A percentile compares a stretch with the other conserved stretches of the same genome.
Evolutionary conservation across 2,113 vertebrate species (phyloP).

Genomic region (Gasterosteus nipponicus): DNA sequence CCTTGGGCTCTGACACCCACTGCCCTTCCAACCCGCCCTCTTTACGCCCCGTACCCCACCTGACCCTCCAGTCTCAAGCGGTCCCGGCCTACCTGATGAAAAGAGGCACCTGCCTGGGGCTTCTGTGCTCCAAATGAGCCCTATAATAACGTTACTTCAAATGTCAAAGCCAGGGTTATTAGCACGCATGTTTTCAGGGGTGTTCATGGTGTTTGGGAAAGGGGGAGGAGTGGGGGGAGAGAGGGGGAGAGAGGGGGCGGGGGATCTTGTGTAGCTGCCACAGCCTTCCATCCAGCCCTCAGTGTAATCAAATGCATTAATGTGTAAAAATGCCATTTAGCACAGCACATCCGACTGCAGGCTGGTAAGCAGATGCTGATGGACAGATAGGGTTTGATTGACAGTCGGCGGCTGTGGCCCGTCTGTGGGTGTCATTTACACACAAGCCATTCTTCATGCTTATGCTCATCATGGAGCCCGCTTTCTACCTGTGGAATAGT

Average conservation of each 20-base stretch:
- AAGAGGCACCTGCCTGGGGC: slow-evolving; percentile 61
- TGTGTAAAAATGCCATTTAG: slow-evolving; percentile 83
- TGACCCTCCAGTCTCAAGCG: slow-evolving; percentile 62
- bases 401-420: slow-evolving; percentile 67
- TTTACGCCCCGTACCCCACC: slow-evolving; percentile 54
- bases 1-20: slow-evolving; percentile 71
- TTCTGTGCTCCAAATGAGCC: slow-evolving; percentile 70
- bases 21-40: slow-evolving; percentile 18
- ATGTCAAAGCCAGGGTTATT: slow-evolving; percentile 76
- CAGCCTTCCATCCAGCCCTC: slow-evolving; percentile 52
- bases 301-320: slow-evolving; percentile 78
- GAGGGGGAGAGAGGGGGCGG: background rate
- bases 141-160: slow-evolving; percentile 79
- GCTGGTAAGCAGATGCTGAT: slow-evolving; percentile 68
- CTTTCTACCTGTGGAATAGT: slow-evolving; percentile 37
- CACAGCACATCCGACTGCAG: slow-evolving; percentile 69
- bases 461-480: slow-evolving; percentile 37
- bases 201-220: slow-evolving; percentile 33
- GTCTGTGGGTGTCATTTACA: slow-evolving; percentile 64
- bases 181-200: slow-evolving; percentile 45
- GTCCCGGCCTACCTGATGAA: slow-evolving; percentile 72
- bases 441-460: slow-evolving; percentile 50
- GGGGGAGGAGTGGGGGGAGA: background rate
- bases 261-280: slow-evolving; percentile 54
- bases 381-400: slow-evolving; percentile 71